Base-by-base conservation (phyloP, 2,113 vertebrate species). In the Zosterops lateralis region DNA sequence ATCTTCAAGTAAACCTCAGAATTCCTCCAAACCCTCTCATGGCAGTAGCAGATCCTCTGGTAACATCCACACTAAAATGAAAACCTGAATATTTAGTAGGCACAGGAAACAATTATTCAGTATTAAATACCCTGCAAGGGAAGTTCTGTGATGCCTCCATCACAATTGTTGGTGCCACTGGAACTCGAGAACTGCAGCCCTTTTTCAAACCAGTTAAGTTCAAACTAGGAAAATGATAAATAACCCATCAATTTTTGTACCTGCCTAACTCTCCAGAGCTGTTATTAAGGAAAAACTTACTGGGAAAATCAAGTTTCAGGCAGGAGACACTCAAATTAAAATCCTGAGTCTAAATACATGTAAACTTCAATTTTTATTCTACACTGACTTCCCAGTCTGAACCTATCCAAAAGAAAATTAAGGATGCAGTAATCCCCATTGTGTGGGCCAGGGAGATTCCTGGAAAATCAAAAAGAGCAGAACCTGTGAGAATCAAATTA, bases 181-280 rank as follows among this genome's bases (percentile, higher is more conserved):
- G 60, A 48, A 48, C 42, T 48, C 0, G 0, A 24, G 29, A 48
- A 24, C 12, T 40, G 5, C 0, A 0, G 9, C 42, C 9, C 34
- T 48, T 48, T 48, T 65, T 10, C 50, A 65, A 65, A 74, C 29
- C 60, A 34, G 5, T 40, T 6, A 14, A 34, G 3, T 25, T 66
- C 51, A 34, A 75, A 25, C 2, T 5, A 31, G 51, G 20, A 50
- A 50, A 50, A 66, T 25, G 2, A 58, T 7, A 31, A 75, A 67
- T 50, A 58, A 31, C 8, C 2, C 34, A 44, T 85, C 31, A 17
- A 14, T 58, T 66, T 73, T 42, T 66, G 61, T 50, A 21, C 20
- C 53, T 34, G 24, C 7, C 10, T 8, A 34, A 44, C 31, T 44
- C 25, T 42, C 36, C 25, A 31, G 40, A 58, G 48, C 17, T 6